Evolutionary conservation across 2,888 invertebrate species (phyloP), one percentile per base, ranked within the genome.

Genomic region (Hymenopus coronatus): DNA sequence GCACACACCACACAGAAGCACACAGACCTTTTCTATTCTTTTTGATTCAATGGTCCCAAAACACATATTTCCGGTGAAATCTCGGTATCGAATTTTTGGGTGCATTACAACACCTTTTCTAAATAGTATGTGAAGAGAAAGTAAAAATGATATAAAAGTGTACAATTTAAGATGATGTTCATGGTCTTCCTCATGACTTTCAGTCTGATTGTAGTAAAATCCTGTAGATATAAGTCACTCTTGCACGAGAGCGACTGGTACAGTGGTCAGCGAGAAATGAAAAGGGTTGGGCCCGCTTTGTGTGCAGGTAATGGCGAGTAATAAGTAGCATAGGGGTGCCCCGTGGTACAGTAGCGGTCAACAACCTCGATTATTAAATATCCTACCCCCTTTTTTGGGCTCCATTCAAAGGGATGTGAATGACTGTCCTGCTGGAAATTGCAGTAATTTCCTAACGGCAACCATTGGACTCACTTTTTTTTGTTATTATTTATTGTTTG

Each of bases 341-440:
- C 54, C 40, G 85, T 40, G 40, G 40, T 40, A 40, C 40, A 40
- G 40, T 27, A 28, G 85, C 85, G 85, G 85, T 85, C 85, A 85
- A 85, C 85, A 85, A 85, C 85, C 85, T 54, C 85, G n/a, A 46
- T 85, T 85, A 85, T 85, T 85, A 85, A 85, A 85, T 85, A 85
- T 85, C 85, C 40, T 54, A 40, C 40, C 27, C 84, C 54, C 54
- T 70, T 70, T 70, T 70, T 70, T 70, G 54, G 54, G 54, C 25
- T 70, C 54, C 54, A 70, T 70, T 70, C 20, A 70, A 70, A 70
- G 54, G 54, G 54, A 70, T 70, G 54, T 70, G 20, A 70, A 70
- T 70, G 54, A 70, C 54, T 70, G 54, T 70, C 54, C 54, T 70
- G 54, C 54, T 70, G 54, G 20, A 70, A 70, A 70, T 70, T 70